These are phyloP conservation scores for Cantharis flavilabris DNA, from an alignment of 2,888 invertebrate genomes.

Conservation along the genomic window DNA sequence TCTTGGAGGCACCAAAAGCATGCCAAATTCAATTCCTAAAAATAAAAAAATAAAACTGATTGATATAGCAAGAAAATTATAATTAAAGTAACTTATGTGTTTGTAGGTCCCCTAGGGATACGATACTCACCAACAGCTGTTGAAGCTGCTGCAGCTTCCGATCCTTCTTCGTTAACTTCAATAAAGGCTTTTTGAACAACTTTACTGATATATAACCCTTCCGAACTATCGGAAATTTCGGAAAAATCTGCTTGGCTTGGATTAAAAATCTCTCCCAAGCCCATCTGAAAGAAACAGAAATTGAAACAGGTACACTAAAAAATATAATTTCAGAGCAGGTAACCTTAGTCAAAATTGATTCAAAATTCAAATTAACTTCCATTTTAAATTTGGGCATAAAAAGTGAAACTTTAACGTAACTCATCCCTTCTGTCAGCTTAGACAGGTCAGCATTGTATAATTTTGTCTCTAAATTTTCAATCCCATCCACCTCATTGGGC, in stretches of 20 bases:
- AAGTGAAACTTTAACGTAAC: conserved; percentile 64
- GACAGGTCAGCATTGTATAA: conserved; percentile 61
- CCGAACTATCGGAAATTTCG: conserved; percentile 60
- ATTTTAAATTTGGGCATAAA: conserved; percentile 81
- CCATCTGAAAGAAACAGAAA: conserved; percentile 61
- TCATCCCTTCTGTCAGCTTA: conserved; percentile 58
- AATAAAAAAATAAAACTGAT: no score
- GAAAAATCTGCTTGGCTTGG: conserved; percentile 64
- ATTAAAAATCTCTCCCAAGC: conserved; percentile 69
- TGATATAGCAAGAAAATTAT: no score
- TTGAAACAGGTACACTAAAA: background rate
- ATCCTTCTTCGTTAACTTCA: conserved; percentile 86
- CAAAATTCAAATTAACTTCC: conserved; percentile 72
- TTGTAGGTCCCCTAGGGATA: no score
- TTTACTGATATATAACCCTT: conserved; percentile 65
- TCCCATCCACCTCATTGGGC: conserved; percentile 71
- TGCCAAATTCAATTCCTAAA: background rate
- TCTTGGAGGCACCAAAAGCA: background rate
- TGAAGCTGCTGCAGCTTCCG: conserved; percentile 62
- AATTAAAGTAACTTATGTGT: no score
- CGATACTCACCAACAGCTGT: background rate
- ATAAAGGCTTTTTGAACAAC: conserved; percentile 84
- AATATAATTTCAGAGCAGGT: conserved; percentile 24
- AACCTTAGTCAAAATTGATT: conserved; percentile 66
- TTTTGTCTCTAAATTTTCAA: conserved; percentile 65